Base-by-base conservation (phyloP, 2,888 invertebrate species). In the Andrena bicolor region DNA sequence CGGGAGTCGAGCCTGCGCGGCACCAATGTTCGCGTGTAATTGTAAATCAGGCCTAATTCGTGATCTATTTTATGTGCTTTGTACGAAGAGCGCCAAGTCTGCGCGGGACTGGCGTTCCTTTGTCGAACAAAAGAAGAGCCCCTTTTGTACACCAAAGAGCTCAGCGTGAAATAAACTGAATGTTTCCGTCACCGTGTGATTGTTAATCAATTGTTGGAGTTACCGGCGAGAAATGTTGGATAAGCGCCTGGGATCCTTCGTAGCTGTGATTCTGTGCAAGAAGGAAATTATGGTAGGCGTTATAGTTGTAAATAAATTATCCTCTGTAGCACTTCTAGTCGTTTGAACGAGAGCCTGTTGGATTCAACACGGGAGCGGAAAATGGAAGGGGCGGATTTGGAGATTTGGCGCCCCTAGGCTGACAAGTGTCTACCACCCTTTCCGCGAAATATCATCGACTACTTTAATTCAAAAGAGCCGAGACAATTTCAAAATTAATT, bases 221-320 rank as follows among this genome's bases (percentile, higher is more conserved):
- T 66, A 26, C 16, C 60, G 26, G 16, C 20, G 51, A 53, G 48
- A 16, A 48, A 26, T 30, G 41, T 48, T 68, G 60, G n/a, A 53
- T 53, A 13, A 16, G 53, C 53, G 7, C 35, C 20, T 41, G 30
- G 20, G 32, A 66, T 60, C 30, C 49, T 49, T 64, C 64, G 35
- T 51, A 73, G 48, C 35, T 60, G 60, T 41, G 28, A 51, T 51
- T 49, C 28, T 8, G 2, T 30, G 58, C 16, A 35, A 72, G 53
- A 58, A 16, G n/a, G 49, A 30, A 80, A 70, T 76, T 74, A 74
- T 70, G 58, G 60, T 75, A 75, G 69, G 53, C 13, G 30, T 61
- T 70, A 80, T 79, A 82, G 49, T 53, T 81, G 75, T 75, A 82
- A 71, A 82, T 81, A 81, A 80, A 80, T 63, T 48, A 41, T 61